These are phyloP conservation scores for Eriosoma lanigerum DNA, from an alignment of 1,140 invertebrate genomes.

Conservation along the genomic window DNA sequence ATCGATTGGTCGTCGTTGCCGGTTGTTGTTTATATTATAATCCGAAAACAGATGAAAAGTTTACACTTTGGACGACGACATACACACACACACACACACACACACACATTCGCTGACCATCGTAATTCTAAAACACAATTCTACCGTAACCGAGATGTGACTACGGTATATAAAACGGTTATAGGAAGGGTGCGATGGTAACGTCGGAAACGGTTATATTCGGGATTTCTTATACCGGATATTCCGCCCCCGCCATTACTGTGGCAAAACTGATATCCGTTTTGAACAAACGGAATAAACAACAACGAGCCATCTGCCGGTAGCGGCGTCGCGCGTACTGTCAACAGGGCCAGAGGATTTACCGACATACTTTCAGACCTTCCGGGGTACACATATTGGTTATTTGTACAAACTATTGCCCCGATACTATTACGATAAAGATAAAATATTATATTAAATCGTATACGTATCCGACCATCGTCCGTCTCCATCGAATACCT, in stretches of 20 bases:
- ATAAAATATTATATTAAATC: constrained; percentile 32
- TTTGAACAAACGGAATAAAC: constrained; percentile 38
- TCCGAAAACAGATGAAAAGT: constrained; percentile 31
- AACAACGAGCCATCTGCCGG: constrained; percentile 26
- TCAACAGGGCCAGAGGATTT: constrained; percentile 30
- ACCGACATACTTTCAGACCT: constrained; percentile 40
- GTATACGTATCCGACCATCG: background rate
- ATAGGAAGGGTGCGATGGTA: background rate
- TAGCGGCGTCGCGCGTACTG: constrained; percentile 2
- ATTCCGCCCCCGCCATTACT: background rate
- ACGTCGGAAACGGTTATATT: constrained; percentile 21
- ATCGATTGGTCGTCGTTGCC: constrained; percentile 8
- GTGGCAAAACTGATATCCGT: constrained; percentile 35
- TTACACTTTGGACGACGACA: background rate
- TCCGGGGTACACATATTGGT: constrained; percentile 40
- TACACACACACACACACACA: background rate
- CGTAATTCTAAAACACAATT: constrained; percentile 37
- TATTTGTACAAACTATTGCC: constrained; percentile 47
- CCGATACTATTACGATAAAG: constrained; percentile 29
- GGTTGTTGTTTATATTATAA: constrained; percentile 13
- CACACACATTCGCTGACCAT: constrained; percentile 1
- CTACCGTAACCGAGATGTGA: background rate
- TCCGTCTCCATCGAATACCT: too few relatives aligned
- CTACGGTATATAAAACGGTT: background rate
- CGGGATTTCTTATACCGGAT: constrained; percentile 46